A percentile compares a stretch with the other conserved stretches of the same genome.
These are phyloP conservation scores for Aporophyla nigra DNA, from an alignment of 2,888 invertebrate species.

Conservation along the genomic window DNA sequence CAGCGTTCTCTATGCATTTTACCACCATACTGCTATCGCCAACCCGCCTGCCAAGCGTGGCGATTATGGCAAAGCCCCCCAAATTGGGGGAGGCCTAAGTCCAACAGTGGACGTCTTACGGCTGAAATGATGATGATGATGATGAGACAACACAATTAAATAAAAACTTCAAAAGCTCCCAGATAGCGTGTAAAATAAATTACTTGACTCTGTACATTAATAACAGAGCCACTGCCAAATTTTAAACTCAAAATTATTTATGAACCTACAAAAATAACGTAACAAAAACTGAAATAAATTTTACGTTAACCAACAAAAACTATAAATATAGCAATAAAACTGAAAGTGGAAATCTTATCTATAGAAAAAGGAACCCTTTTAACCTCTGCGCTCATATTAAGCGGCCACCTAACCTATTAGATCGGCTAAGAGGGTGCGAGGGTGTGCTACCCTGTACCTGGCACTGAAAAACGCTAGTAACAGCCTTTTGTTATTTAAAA, in stretches of 20 bases:
- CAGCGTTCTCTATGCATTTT: too few relatives aligned
- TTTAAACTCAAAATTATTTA: conserved; percentile 16
- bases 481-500: conserved; percentile 85
- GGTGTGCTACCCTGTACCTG: conserved; percentile 80
- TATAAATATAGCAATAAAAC: conserved; percentile 59
- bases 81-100: too few relatives aligned
- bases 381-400: conserved; percentile 64
- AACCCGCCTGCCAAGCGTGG: too few relatives aligned
- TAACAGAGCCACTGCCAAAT: not conserved
- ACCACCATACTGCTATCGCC: too few relatives aligned
- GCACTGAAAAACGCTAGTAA: conserved; percentile 82
- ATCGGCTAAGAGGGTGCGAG: conserved; percentile 75
- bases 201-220: not conserved
- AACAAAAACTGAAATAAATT: conserved; percentile 32
- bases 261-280: conserved; percentile 11
- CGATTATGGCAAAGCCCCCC: too few relatives aligned
- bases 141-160: not conserved
- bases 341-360: conserved; percentile 65
- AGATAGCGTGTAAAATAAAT: conserved; percentile 17
- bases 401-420: conserved; percentile 77
- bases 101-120: too few relatives aligned
- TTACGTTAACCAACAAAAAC: conserved; percentile 40
- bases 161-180: not conserved
- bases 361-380: conserved; percentile 63
- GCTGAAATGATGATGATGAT: too few relatives aligned